phyloP scores from a whole-genome alignment of 92 coral and sea anemone species.

The Micromussa lordhowensis region DNA sequence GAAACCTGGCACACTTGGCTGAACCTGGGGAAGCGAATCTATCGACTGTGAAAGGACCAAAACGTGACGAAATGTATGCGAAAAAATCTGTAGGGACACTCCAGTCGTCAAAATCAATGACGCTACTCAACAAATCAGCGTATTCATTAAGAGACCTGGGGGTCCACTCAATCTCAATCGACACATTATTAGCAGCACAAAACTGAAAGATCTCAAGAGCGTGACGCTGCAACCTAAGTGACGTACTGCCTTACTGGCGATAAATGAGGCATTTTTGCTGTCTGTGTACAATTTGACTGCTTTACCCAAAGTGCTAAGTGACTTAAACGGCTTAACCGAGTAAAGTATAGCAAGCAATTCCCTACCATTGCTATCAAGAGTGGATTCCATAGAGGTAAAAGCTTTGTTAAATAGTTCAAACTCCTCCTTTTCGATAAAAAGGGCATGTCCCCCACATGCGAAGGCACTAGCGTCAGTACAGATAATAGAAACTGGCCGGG shows the following conservation, averaged over 20 bases:
- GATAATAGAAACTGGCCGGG: conserved; percentile 29
- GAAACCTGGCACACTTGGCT: conserved; percentile 24
- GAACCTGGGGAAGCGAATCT: conserved; percentile 28
- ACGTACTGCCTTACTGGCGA: conserved; percentile 38
- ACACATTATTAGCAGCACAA: conserved; percentile 19
- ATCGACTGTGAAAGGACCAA: conserved; percentile 29
- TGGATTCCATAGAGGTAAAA: conserved; percentile 15
- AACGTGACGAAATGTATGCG: conserved; percentile 2
- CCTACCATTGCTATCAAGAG: conserved; percentile 23
- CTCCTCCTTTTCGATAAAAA: conserved; percentile 5
- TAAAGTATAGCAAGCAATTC: conserved; percentile 30
- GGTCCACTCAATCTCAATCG: conserved; percentile 43
- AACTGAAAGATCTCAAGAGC: conserved; percentile 52
- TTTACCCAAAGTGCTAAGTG: conserved; percentile 39
- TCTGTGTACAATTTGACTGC: conserved; percentile 41
- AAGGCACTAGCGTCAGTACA: conserved; percentile 40
- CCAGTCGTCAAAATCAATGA: conserved; percentile 57
- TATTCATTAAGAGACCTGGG: conserved; percentile 38
- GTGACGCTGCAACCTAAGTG: conserved; percentile 33
- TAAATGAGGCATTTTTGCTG: conserved; percentile 38
- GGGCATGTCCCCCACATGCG: too few relatives aligned
- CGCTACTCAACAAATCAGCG: conserved; percentile 34
- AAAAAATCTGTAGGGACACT: conserved; percentile 1
- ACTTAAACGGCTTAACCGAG: conserved; percentile 15
- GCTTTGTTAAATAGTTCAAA: conserved; percentile 24